Base-by-base conservation (phyloP, 2,888 invertebrate genomes). In the Chorisops tibialis region DNA sequence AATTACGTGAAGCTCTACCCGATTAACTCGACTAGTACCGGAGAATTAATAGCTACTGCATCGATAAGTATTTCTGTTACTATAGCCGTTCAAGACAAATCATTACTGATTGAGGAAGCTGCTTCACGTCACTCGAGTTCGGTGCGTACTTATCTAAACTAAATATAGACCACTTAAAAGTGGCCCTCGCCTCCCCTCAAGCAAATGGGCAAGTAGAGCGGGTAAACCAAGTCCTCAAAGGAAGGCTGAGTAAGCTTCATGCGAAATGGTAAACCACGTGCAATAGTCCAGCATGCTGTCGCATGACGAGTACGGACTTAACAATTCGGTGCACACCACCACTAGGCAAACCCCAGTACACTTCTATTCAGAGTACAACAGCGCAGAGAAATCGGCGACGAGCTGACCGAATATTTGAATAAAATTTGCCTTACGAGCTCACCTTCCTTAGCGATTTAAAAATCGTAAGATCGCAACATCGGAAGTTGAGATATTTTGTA, bases 191-290 rank as follows among this genome's bases (percentile, higher is more conserved):
- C 4, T 68, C 68, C 1, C 72, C 72, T 2, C 64, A 71, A 35
- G 69, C 71, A 1, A 74, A 73, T 58, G 71, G 73, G 0, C 72
- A 74, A 39, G 61, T 65, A 12, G 56, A 65, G 51, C 18, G 63
- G 9, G 51, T 62, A 16, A 63, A 64, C 19, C 19, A 60, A 19
- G 62, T 63, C 2, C 41, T 65, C n/a, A 65, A 41, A 1, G 22
- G 24, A 1, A 62, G 62, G 59, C 14, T 65, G 9, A 14, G 49
- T 16, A 66, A 63, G 38, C 38, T 64, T 22, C 50, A 30, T 14
- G 63, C 24, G 4, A 7, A 24, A 5, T 24, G 24, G 24, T 24
- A n/a, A n/a, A n/a, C n/a, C n/a, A n/a, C n/a, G n/a, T n/a, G n/a
- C n/a, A n/a, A n/a, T n/a, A n/a, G n/a, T n/a, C n/a, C n/a, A n/a